A percentile compares a stretch with the other conserved stretches of the same genome.
Evolutionary conservation across 2,797 vertebrate species (phyloP).

Genomic region (Cossypha polioptera): DNA sequence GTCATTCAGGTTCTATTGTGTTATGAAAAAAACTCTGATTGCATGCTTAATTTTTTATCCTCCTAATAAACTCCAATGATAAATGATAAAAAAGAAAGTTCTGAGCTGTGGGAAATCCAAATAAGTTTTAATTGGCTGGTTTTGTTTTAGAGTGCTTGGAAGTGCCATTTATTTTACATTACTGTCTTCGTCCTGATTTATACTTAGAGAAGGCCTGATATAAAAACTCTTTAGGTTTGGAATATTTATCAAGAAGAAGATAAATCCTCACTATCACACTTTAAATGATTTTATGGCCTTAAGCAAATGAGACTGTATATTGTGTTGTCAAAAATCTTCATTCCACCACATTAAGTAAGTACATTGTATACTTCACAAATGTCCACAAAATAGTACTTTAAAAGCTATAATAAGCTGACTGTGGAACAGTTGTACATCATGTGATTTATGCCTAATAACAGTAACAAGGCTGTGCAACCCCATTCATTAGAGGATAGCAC

Average conservation of each 20-base stretch:
- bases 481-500: background rate
- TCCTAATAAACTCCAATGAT: background rate
- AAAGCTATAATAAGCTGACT: background rate
- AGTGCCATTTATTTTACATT: background rate
- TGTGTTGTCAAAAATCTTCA: background rate
- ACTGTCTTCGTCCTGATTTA: background rate
- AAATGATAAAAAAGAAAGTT: background rate
- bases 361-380: background rate
- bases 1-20: background rate
- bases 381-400: background rate
- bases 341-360: background rate
- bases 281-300: background rate
- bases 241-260: slow-evolving; percentile 8
- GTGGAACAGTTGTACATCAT: background rate
- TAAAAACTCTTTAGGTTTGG: background rate
- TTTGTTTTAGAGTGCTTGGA: background rate
- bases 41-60: background rate
- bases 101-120: background rate
- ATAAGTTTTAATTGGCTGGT: background rate
- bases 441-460: background rate
- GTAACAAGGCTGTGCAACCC: background rate
- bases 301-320: background rate
- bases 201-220: background rate
- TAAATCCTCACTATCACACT: background rate
- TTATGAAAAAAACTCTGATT: background rate